Conservation (phyloP, 2,797 vertebrate genomes). For the Potorous gilbertii region DNA sequence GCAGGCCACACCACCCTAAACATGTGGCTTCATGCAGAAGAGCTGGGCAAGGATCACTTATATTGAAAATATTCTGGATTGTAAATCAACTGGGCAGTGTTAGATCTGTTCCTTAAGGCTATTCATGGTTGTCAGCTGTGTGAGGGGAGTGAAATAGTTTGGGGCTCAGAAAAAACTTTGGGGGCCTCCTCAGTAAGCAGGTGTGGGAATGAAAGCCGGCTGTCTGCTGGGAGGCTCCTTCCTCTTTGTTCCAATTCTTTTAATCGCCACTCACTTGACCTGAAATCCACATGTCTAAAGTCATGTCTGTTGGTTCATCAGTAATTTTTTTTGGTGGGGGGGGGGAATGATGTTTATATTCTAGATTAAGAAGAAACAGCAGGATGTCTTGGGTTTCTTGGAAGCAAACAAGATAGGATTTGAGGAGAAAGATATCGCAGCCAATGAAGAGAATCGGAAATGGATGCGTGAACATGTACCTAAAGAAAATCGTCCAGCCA, state of each 20-base stretch:
- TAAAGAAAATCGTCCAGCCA: slow-evolving; percentile 89
- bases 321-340: slow-evolving; percentile 27
- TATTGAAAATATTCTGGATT: neutral
- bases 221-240: slow-evolving; percentile 15
- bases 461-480: slow-evolving; percentile 99
- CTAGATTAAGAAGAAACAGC: slow-evolving; percentile 99
- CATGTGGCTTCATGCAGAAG: neutral
- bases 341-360: slow-evolving; percentile 40
- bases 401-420: slow-evolving; percentile 95
- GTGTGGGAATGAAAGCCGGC: neutral
- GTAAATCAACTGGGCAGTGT: slow-evolving; percentile 29
- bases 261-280: slow-evolving; percentile 24
- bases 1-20: neutral
- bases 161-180: neutral
- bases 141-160: slow-evolving; percentile 5
- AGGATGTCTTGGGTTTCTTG: slow-evolving; percentile 95
- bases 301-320: neutral
- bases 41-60: slow-evolving; percentile 25
- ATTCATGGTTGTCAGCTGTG: slow-evolving; percentile 13
- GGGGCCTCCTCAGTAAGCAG: neutral
- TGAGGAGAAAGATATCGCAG: slow-evolving; percentile 96
- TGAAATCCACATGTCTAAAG: slow-evolving; percentile 1
- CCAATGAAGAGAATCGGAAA: slow-evolving; percentile 94
- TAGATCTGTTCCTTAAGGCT: slow-evolving; percentile 39
- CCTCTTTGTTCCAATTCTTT: slow-evolving; percentile 43